phyloP scores from a whole-genome alignment of 2,888 invertebrate species.

The Monoplex corrugatus region DNA sequence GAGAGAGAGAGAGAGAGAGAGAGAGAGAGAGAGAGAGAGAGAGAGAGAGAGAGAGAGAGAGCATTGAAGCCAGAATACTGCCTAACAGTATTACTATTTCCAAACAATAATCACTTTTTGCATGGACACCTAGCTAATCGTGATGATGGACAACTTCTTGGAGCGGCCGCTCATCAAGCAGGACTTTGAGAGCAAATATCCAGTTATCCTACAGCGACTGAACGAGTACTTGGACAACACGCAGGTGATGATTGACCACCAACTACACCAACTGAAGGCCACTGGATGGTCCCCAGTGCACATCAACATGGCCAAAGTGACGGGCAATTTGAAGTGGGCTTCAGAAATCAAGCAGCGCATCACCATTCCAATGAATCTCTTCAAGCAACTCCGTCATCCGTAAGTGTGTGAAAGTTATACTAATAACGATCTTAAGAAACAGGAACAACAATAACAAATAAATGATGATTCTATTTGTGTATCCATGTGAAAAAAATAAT shows the following conservation, averaged over 20 bases:
- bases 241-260: conserved; percentile 80
- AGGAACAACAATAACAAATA: too few species aligned
- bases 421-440: too few species aligned
- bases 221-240: conserved; percentile 78
- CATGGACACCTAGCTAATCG: conserved; percentile 90
- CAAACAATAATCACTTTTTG: too few species aligned
- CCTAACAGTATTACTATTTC: too few species aligned
- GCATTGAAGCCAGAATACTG: too few species aligned
- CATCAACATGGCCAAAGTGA: conserved; percentile 91
- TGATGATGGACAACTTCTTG: conserved; percentile 92
- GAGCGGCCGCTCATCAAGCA: conserved; percentile 93
- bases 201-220: conserved; percentile 89
- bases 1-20: too few species aligned
- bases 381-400: conserved; percentile 92
- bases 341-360: conserved; percentile 86
- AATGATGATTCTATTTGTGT: too few species aligned
- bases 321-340: conserved; percentile 92
- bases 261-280: conserved; percentile 69
- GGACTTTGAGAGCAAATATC: conserved; percentile 93
- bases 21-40: too few species aligned
- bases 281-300: conserved; percentile 84
- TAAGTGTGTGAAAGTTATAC: too few species aligned
- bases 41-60: too few species aligned
- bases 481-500: too few species aligned
- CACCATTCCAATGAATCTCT: conserved; percentile 85